Evolutionary conservation across 2,888 invertebrate species (phyloP).

Genomic region (Lysandra bellargus): DNA sequence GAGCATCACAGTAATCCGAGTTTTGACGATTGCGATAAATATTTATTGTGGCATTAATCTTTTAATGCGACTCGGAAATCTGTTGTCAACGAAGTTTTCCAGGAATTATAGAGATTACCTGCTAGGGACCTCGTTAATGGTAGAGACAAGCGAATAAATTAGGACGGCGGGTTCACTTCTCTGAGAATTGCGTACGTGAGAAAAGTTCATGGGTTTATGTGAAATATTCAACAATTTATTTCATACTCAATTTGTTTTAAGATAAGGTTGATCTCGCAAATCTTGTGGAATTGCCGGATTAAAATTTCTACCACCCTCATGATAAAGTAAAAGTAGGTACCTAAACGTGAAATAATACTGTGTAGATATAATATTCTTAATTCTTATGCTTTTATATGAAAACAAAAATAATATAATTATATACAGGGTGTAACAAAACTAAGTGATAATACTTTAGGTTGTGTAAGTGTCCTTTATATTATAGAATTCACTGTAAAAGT

Average conservation of each 20-base stretch:
- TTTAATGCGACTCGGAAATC: slow-evolving; percentile 18
- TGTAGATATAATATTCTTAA: too few species aligned
- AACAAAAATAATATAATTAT: too few species aligned
- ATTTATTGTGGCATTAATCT: slow-evolving; percentile 16
- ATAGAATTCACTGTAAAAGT: too few species aligned
- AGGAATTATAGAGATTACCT: slow-evolving; percentile 41
- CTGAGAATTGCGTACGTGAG: slow-evolving; percentile 34
- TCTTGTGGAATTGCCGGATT: not conserved
- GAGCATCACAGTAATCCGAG: not conserved
- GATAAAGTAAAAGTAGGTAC: not conserved
- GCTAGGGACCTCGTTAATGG: slow-evolving; percentile 39
- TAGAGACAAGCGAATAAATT: slow-evolving; percentile 42
- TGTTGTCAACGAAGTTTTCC: slow-evolving; percentile 34
- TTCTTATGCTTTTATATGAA: too few species aligned
- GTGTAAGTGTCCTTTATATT: too few species aligned
- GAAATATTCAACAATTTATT: slow-evolving; percentile 24
- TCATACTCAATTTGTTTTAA: slow-evolving; percentile 19
- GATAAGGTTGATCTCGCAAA: slow-evolving; percentile 2
- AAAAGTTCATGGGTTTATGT: slow-evolving; percentile 35
- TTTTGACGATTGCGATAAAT: slow-evolving; percentile 28
- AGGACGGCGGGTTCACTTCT: slow-evolving; percentile 35
- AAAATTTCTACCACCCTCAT: not conserved
- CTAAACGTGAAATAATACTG: too few species aligned
- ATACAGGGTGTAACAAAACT: too few species aligned
- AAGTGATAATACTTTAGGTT: too few species aligned